Evolutionary conservation across 2,797 vertebrate species (phyloP).

Genomic region (Xenops minutus): DNA sequence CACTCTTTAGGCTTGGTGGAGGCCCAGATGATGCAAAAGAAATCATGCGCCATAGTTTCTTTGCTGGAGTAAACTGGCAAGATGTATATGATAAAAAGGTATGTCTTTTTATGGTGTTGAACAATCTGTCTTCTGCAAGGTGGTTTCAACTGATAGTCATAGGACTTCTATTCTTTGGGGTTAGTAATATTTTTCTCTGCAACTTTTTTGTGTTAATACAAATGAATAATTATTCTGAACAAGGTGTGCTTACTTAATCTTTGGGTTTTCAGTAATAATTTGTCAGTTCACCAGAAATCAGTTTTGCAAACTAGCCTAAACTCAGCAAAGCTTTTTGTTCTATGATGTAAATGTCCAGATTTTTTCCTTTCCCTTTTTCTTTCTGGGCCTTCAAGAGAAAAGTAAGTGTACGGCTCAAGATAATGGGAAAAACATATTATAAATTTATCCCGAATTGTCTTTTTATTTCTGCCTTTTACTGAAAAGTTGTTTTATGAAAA

Average conservation of each 20-base stretch:
- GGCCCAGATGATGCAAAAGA: slow-evolving; percentile 97
- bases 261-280: background rate
- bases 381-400: background rate
- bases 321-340: background rate
- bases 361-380: background rate
- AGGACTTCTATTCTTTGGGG: background rate
- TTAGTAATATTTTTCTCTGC: background rate
- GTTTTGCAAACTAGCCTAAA: background rate
- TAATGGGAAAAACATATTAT: background rate
- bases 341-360: background rate
- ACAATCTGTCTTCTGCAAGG: background rate
- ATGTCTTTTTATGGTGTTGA: background rate
- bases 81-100: slow-evolving; percentile 99
- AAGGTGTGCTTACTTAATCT: background rate
- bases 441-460: background rate
- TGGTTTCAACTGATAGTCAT: background rate
- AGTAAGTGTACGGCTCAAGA: background rate
- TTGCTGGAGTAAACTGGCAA: slow-evolving; percentile 94
- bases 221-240: background rate
- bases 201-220: background rate
- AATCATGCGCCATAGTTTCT: slow-evolving; percentile 98
- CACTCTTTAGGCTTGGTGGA: slow-evolving; percentile 86
- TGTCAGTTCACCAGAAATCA: background rate
- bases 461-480: background rate
- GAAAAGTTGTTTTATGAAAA: background rate